Conservation (phyloP, 2,797 vertebrate genomes). For the Oreochromis mossambicus region DNA sequence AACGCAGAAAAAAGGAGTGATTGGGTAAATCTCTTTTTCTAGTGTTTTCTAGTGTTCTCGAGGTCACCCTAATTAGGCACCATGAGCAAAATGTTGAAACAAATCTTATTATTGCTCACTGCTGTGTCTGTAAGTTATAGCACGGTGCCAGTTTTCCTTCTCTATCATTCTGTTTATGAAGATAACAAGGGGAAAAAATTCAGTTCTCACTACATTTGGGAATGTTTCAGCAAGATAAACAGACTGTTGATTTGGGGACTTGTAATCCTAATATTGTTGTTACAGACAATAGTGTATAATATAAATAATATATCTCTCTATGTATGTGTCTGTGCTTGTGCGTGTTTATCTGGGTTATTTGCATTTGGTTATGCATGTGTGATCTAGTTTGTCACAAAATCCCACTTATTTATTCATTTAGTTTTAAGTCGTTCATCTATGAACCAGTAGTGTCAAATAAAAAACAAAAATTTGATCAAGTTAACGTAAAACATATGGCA, state of each 20-base stretch:
- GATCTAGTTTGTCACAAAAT: neutral
- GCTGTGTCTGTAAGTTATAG: constrained; percentile 1
- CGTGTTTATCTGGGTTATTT: neutral
- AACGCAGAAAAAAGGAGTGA: neutral
- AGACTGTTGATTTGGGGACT: neutral
- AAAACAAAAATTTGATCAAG: neutral
- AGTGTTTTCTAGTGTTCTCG: constrained; percentile 10
- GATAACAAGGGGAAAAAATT: neutral
- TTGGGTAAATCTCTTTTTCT: constrained; percentile 5
- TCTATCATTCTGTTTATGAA: neutral
- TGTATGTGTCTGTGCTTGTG: neutral
- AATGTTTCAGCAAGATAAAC: constrained; percentile 43
- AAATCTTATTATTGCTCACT: constrained; percentile 15
- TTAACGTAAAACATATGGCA: neutral
- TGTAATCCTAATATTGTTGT: constrained; percentile 42
- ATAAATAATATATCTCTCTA: neutral
- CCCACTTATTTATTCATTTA: neutral
- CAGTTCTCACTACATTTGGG: constrained; percentile 19
- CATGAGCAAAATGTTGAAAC: constrained; percentile 29
- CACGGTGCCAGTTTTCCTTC: neutral
- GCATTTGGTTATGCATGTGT: neutral
- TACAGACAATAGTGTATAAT: neutral
- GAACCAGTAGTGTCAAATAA: neutral
- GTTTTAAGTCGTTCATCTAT: neutral
- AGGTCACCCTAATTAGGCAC: constrained; percentile 35